Base-by-base conservation (phyloP, 2,888 invertebrate species). In the Xestia c-nigrum region DNA sequence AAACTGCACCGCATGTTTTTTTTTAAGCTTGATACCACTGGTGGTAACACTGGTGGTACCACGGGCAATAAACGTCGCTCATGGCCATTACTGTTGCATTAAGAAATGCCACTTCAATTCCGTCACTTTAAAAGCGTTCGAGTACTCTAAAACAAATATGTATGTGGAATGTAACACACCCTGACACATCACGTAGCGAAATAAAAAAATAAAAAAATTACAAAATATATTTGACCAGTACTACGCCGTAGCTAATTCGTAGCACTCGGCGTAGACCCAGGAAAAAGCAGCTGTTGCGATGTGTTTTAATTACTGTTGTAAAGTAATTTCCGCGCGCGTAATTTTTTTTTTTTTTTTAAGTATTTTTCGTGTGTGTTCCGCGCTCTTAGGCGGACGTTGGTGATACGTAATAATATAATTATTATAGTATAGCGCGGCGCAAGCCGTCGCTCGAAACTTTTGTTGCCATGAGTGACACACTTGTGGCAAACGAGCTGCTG, bases 201-300 rank as follows among this genome's bases (percentile, higher is more conserved):
- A 14, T 31, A 43, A 38, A 10, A 38, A 10, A 10, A 38, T 3
- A 38, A 55, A 61, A 66, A 24, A 50, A 59, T n/a, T 14, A 10
- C 24, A 40, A 67, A 31, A 59, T 52, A 12, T 1, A 65, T 63
- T 64, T 57, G 19, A 64, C 40, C 55, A 74, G 61, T 73, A 67
- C 77, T 88, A 80, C 81, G 80, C 65, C 75, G 88, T 85, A 88
- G 88, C 86, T 81, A 71, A 76, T 61, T 78, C 87, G 87, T 87
- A 87, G 87, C 87, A 78, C 43, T 78, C 71, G 47, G 65, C 87
- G 87, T 87, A 87, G 88, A 82, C 55, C 50, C 72, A 74, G 40
- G 74, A 78, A 66, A 47, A 64, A 65, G 14, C 52, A 74, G 24
- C 55, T 73, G 16, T 67, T 66, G 57, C 40, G 47, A 21, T 40